Conservation (phyloP, 2,113 vertebrate genomes). For the Enhydra lutris region DNA sequence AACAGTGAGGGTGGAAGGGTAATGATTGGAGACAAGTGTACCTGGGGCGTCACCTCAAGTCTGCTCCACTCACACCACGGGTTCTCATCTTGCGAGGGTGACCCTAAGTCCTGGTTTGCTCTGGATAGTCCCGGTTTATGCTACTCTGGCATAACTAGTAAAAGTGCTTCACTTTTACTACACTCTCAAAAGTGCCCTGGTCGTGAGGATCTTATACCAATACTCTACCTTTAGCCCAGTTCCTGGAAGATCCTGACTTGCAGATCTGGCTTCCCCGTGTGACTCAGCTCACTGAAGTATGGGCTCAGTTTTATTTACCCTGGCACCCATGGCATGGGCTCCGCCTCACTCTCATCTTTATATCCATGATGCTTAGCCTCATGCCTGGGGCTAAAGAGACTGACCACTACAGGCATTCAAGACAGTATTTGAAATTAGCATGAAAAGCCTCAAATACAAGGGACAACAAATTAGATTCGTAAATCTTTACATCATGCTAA, state of each 20-base stretch:
- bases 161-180: background rate
- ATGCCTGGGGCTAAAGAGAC: background rate
- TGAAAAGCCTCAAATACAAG: conserved; percentile 23
- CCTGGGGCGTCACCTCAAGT: background rate
- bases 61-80: background rate
- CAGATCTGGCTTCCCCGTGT: background rate
- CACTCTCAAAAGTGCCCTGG: background rate
- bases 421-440: background rate
- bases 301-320: background rate
- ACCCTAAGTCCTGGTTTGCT: background rate
- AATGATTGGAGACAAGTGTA: background rate
- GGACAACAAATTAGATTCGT: background rate
- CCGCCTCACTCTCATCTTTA: background rate
- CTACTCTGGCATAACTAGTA: background rate
- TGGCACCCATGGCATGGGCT: background rate
- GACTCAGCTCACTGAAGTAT: background rate
- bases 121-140: background rate
- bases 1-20: background rate
- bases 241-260: background rate
- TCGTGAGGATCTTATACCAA: background rate
- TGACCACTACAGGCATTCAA: background rate
- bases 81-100: background rate
- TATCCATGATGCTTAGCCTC: background rate
- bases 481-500: background rate
- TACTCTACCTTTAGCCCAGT: background rate